Base-by-base conservation (phyloP, 2,888 invertebrate genomes). In the Parnassius smintheus region DNA sequence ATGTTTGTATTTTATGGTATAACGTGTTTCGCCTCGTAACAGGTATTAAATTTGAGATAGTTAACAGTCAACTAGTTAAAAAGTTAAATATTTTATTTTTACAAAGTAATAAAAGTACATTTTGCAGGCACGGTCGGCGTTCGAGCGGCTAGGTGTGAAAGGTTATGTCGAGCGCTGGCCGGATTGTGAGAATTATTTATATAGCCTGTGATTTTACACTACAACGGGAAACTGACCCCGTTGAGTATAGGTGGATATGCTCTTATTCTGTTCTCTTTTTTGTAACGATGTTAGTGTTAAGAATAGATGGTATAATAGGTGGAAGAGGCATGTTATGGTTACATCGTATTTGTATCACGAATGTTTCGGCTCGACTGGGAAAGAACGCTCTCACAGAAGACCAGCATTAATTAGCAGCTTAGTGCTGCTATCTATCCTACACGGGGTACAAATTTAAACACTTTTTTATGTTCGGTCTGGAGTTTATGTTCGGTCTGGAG, bases 161-260 rank as follows among this genome's bases (percentile, higher is more conserved):
- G 90, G 90, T 90, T 88, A 90, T 77, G 80, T 76, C 75, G 78
- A 77, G 74, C 80, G 83, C 80, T 70, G 48, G 68, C 71, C 69
- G 80, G 79, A 86, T 88, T 88, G 87, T 85, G 82, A 81, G 87
- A 83, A 89, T 89, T 86, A 87, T 84, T 85, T 81, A 80, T 49
- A 80, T 73, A 75, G 73, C 77, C 80, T 81, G 78, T 81, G 86
- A 87, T 88, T 86, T 85, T 82, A 86, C 79, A 78, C 80, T 72
- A 75, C 77, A 78, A 77, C 70, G 70, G 72, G 73, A 72, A 76
- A 62, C 46, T 66, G 68, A 66, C 59, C 56, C 57, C 48, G 68
- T 70, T 70, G 61, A 68, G 66, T 68, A 42, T 79, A 49, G 74
- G 59, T 76, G 85, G 89, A 87, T 76, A 77, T 48, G 70, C 67